Base-by-base conservation (phyloP, 2,113 vertebrate genomes). In the Chloroceryle aenea region DNA sequence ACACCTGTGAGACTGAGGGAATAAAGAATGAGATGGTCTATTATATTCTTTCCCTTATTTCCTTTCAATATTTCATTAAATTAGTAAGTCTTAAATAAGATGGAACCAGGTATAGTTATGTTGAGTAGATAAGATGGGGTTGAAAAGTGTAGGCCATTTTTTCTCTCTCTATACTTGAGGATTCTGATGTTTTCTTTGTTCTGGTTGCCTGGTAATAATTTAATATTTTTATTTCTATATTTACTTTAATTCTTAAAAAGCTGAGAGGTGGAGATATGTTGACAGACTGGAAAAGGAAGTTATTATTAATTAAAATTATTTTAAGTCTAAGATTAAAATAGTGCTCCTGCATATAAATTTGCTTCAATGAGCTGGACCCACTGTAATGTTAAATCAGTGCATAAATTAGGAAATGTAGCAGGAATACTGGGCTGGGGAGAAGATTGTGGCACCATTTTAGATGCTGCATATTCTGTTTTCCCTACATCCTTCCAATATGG, bases 281-380 rank as follows among this genome's bases (percentile, higher is more conserved):
- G 95, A 97, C 97, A 97, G 89, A 91, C 53, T 67, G 67, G 88
- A 85, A 94, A 93, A 90, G 87, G 88, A 97, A 92, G 85, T 76
- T 89, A 94, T 95, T 96, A 96, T 97, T 98, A 98, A 98, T 98
- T 97, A 97, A 97, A 96, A 95, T 76, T 94, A 97, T 96, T 97
- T 94, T 94, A 97, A 95, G 78, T 95, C 91, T 93, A 95, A 95
- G 93, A 97, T 98, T 96, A 96, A 97, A 97, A 97, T 75, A 96
- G 96, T 95, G 95, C 45, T 67, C 59, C 83, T 88, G 97, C 97
- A 96, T 98, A 95, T 95, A 92, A 96, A 97, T 97, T 91, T 92
- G 76, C 75, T 92, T 97, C 92, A 85, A 50, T 95, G 96, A 98
- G 96, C 81, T 94, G 95, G 91, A 88, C 95, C 34, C 2, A 4